A percentile compares a stretch with the other conserved stretches of the same genome.
These are phyloP conservation scores for Physella acuta DNA, from an alignment of 1,140 invertebrate genomes.

Conservation along the genomic window DNA sequence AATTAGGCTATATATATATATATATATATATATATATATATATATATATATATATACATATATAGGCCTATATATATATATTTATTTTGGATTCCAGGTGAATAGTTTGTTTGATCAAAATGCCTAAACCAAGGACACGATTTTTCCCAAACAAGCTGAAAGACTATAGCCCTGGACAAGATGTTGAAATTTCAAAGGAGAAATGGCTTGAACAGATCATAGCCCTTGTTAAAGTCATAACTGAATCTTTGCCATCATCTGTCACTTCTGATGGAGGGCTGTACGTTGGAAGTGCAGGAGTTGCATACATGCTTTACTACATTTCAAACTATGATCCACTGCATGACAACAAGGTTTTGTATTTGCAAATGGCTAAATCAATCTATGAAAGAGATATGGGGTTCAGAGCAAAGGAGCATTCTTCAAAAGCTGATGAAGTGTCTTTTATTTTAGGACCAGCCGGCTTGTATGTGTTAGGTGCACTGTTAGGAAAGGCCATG, in stretches of 20 bases:
- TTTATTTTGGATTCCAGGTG: no score
- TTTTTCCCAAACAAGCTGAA: conserved; percentile 53
- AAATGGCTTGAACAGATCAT: conserved; percentile 40
- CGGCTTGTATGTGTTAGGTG: conserved; percentile 59
- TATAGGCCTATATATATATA: no score
- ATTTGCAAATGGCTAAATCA: conserved; percentile 44
- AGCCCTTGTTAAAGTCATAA: conserved; percentile 36
- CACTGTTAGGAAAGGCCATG: conserved; percentile 48
- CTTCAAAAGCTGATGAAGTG: conserved; percentile 35
- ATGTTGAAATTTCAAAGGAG: conserved; percentile 34
- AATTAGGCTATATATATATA: no score
- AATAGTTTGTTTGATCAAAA: neutral
- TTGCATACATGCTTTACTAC: conserved; percentile 62
- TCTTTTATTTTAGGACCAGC: conserved; percentile 62
- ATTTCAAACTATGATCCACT: conserved; percentile 50
- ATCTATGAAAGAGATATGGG: conserved; percentile 9
- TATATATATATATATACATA: no score
- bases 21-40: no score
- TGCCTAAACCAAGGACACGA: conserved; percentile 24
- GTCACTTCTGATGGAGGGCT: conserved; percentile 59
- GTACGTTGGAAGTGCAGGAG: conserved; percentile 62
- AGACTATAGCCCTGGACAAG: conserved; percentile 41
- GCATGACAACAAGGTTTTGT: conserved; percentile 39
- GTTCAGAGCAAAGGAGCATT: neutral
- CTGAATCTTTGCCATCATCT: conserved; percentile 36